Evolutionary conservation across 1,140 invertebrate species (phyloP), one percentile per base, ranked within the genome.

Genomic region (Acarapis woodi): DNA sequence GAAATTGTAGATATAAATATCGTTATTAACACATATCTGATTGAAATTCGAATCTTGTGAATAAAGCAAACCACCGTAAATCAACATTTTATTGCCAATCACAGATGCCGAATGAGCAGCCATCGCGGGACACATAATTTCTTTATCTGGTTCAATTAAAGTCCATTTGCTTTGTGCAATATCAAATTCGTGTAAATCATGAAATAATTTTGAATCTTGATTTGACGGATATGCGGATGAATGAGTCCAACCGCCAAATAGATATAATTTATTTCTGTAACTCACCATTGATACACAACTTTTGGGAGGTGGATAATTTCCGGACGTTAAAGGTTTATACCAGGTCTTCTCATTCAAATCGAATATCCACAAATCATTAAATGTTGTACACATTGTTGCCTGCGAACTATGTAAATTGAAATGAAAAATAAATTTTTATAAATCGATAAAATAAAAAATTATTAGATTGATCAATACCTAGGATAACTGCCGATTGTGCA

Each of bases 221-320:
- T 87, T 77, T 24, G 82, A 62, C 28, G 79, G 76, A 57, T 78
- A 82, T 2, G 76, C 64, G 25, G 78, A 78, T 16, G 85, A 80
- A 41, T 87, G 77, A 10, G 82, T 77, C 79, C 82, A 93, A 4
- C 87, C 87, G 31, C 85, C 85, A 64, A 87, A 93, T 21, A 94
- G 57, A 41, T 93, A 68, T 38, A 87, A 60, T 44, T 62, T 68
- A 48, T 79, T 69, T 47, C 73, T 70, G 55, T 87, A 78, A 41
- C 67, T 62, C 4, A 87, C 70, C 63, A 94, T 69, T 16, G 75
- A 73, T 25, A 82, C 77, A 55, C 79, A 83, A 36, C 85, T 83
- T 61, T 93, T 96, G 3, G 88, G 85, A 4, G 78, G 78, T 21
- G 88, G 88, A 62, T 90, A 90, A 25, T 68, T 73, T 19, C 83